Base-by-base conservation (phyloP, 2,888 invertebrate species). In the Petrophora chlorosata region DNA sequence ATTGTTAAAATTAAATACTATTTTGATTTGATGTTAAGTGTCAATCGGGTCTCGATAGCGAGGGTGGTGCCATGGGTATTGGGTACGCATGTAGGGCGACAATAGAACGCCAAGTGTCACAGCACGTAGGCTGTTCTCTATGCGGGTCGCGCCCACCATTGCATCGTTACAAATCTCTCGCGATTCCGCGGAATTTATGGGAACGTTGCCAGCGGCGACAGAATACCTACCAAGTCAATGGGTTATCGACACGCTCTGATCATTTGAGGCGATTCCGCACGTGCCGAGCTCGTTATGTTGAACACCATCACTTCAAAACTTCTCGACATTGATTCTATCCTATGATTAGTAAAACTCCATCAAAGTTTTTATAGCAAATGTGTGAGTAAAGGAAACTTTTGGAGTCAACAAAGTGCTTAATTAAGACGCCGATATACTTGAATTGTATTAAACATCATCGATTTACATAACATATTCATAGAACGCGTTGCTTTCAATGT, bases 401-500 rank as follows among this genome's bases (percentile, higher is more conserved):
- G n/a, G n/a, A n/a, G n/a, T n/a, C n/a, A n/a, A n/a, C n/a, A 16
- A 25, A 14, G 5, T 25, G 13, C 17, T 3, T 9, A 4, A 28
- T 33, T 5, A 9, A 34, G 19, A 19, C 22, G 26, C 4, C 9
- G 8, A 26, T 34, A 34, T 29, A 34, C 19, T 40, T 12, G 28
- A 15, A 47, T 36, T 22, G 13, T 29, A 17, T 38, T 15, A 48
- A 40, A 44, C 3, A 22, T 42, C 17, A 28, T 43, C 23, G n/a
- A 58, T 51, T 48, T 16, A 35, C 55, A 69, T 73, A 68, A 64
- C 43, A 62, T 64, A 80, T 81, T 81, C 74, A 69, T 53, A 48
- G 39, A 55, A 61, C 73, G 74, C 76, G 59, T 28, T 72, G 73
- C 69, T 75, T 82, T 74, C 74, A 73, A 79, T 80, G 85, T 81